A percentile compares a stretch with the other conserved stretches of the same genome.
phyloP scores from a whole-genome alignment of 37 sponge, comb jelly and placozoan species.

The Crambe crambe region DNA sequence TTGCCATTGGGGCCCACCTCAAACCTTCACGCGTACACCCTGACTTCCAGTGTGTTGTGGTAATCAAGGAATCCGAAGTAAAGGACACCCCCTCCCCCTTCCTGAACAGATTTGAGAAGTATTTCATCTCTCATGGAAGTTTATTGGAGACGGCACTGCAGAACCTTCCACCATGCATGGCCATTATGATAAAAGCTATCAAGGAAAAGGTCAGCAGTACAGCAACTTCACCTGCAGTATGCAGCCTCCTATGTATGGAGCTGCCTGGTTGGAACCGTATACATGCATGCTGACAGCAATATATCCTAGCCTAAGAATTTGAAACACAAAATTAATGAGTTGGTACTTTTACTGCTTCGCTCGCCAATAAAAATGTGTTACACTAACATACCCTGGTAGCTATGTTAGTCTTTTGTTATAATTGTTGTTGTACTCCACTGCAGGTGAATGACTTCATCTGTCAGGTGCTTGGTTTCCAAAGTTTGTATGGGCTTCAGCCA shows the following conservation, averaged over 20 bases:
- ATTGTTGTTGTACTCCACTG: neutral
- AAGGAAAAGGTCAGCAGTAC: conserved; percentile 63
- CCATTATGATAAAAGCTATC: conserved; percentile 32
- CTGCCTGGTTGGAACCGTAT: neutral
- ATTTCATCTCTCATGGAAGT: conserved; percentile 53
- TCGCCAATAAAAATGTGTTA: too few relatives aligned
- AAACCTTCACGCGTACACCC: conserved; percentile 75
- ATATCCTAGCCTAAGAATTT: too few relatives aligned
- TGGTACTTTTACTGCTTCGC: too few relatives aligned
- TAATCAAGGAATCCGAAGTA: conserved; percentile 69
- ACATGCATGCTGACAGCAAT: neutral
- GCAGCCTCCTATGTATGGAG: neutral
- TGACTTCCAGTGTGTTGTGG: conserved; percentile 82
- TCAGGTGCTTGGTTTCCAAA: conserved; percentile 18
- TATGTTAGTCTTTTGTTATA: neutral
- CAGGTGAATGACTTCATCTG: conserved; percentile 46
- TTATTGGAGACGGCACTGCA: conserved; percentile 59
- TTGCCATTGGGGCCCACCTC: conserved; percentile 86
- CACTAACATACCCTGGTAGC: too few relatives aligned
- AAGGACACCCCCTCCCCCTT: conserved; percentile 79
- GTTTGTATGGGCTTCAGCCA: conserved; percentile 59
- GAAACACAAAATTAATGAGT: too few relatives aligned
- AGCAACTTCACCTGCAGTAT: too few relatives aligned
- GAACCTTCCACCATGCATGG: conserved; percentile 70
- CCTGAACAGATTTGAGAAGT: conserved; percentile 90